phyloP scores from a whole-genome alignment of 2,113 vertebrate genomes.

The Limanda limanda region DNA sequence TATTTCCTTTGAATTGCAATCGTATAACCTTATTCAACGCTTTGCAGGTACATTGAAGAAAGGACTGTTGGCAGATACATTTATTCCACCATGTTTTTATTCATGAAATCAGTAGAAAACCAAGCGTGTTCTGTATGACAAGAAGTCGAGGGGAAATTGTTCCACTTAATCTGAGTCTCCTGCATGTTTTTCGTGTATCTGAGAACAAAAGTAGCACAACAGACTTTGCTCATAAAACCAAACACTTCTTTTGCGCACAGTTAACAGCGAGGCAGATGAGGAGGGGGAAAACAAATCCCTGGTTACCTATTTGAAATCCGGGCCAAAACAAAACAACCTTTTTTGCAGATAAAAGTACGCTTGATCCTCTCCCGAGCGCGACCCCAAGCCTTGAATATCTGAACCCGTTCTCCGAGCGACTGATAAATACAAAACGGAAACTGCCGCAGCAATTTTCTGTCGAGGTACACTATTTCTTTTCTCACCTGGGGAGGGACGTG shows the following conservation, averaged over 20 bases:
- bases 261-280: conserved; percentile 39
- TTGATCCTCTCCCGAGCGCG: conserved; percentile 43
- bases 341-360: conserved; percentile 46
- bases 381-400: conserved; percentile 25
- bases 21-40: too few species aligned
- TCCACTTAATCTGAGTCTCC: background rate
- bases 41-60: too few species aligned
- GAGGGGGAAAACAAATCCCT: conserved; percentile 42
- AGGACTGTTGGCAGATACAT: background rate
- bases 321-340: conserved; percentile 53
- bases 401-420: background rate
- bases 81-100: background rate
- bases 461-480: conserved; percentile 22
- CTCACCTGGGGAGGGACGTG: conserved; percentile 7
- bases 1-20: too few species aligned
- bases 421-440: conserved; percentile 27
- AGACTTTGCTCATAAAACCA: conserved; percentile 31
- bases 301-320: conserved; percentile 52
- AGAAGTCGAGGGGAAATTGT: background rate
- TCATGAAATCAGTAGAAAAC: background rate
- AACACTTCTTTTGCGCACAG: conserved; percentile 31
- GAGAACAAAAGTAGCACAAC: conserved; percentile 27
- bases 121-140: background rate
- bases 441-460: background rate
- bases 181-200: background rate